These are phyloP conservation scores for Ceuthmochares aereus DNA, from an alignment of 2,113 vertebrate genomes.

Conservation along the genomic window DNA sequence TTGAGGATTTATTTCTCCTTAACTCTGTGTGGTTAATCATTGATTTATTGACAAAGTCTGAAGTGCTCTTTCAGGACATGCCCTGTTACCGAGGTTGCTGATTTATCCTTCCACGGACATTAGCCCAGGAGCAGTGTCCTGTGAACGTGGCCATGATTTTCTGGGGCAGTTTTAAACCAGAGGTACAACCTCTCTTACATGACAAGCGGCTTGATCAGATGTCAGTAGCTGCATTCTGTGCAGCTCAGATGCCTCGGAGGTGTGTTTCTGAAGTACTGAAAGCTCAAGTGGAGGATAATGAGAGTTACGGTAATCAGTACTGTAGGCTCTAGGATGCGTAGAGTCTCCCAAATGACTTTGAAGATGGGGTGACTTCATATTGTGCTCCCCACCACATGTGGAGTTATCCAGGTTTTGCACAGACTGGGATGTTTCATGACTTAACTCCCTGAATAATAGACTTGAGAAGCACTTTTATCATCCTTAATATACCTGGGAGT, in stretches of 20 bases:
- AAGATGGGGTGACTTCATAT: background rate
- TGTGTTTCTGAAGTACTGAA: background rate
- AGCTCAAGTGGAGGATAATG: background rate
- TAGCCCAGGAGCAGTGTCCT: background rate
- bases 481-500: background rate
- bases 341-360: background rate
- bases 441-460: fast-evolving
- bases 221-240: fast-evolving
- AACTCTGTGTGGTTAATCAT: fast-evolving
- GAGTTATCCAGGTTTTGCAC: background rate
- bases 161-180: background rate
- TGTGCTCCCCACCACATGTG: background rate
- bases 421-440: fast-evolving
- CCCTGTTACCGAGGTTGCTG: background rate
- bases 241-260: fast-evolving
- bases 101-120: background rate
- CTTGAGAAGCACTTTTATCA: background rate
- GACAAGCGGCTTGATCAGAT: background rate
- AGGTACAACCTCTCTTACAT: background rate
- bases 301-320: background rate
- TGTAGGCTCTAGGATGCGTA: background rate
- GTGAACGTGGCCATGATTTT: background rate
- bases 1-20: background rate
- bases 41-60: background rate
- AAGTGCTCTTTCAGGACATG: background rate